A percentile compares a stretch with the other conserved stretches of the same genome.
Conservation (phyloP, 2,888 invertebrate species). For the Diarsia brunnea region DNA sequence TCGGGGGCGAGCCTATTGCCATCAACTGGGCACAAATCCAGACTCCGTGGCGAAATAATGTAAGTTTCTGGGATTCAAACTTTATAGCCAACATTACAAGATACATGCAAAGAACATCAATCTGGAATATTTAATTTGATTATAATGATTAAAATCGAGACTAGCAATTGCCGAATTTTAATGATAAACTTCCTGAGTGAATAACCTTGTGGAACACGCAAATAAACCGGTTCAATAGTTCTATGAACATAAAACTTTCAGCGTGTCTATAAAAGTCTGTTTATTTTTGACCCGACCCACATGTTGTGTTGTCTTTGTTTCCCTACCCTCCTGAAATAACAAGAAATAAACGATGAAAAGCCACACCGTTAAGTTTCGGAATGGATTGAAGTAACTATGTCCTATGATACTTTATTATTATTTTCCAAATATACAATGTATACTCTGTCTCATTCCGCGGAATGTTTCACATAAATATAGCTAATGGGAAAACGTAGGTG, state of each 20-base stretch:
- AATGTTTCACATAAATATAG: conserved; percentile 41
- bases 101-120: conserved; percentile 37
- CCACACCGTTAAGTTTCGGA: conserved; percentile 1
- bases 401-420: conserved; percentile 27
- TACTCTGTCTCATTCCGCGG: not conserved
- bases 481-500: conserved; percentile 34
- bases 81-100: conserved; percentile 38
- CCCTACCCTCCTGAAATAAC: conserved; percentile 48
- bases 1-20: no score
- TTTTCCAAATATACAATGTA: conserved; percentile 25
- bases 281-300: conserved; percentile 54
- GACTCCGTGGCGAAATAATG: conserved; percentile 35
- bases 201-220: conserved; percentile 64
- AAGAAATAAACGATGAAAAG: conserved; percentile 20
- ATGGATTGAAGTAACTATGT: conserved; percentile 6
- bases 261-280: conserved; percentile 56
- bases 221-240: conserved; percentile 67
- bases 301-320: conserved; percentile 57
- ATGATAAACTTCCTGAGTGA: conserved; percentile 65
- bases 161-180: conserved; percentile 43
- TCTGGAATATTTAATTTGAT: conserved; percentile 40
- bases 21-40: no score
- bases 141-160: conserved; percentile 44
- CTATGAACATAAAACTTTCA: conserved; percentile 67
- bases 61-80: conserved; percentile 38